Evolutionary conservation across 2,113 vertebrate species (phyloP).

Genomic region (Gymnarchus niloticus): DNA sequence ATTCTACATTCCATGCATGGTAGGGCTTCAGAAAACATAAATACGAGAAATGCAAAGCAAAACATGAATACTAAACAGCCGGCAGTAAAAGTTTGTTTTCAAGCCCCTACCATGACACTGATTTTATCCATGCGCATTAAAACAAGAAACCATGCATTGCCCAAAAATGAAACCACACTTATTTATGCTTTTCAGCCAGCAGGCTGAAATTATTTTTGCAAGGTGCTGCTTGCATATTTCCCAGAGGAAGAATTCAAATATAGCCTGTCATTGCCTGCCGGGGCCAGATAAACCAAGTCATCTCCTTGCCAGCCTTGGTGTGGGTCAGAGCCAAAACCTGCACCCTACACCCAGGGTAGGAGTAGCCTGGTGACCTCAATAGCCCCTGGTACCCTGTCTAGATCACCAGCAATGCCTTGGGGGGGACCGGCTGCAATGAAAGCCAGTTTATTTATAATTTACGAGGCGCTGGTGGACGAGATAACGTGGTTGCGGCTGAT

Average conservation of each 20-base stretch:
- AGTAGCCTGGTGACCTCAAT: slow-evolving; percentile 19
- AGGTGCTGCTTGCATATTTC: neutral
- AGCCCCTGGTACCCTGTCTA: slow-evolving; percentile 28
- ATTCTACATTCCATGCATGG: neutral
- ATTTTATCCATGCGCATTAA: neutral
- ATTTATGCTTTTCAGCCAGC: neutral
- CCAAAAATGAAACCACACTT: neutral
- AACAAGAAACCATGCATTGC: neutral
- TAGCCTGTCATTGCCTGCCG: neutral
- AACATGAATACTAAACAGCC: neutral
- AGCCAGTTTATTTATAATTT: slow-evolving; percentile 60
- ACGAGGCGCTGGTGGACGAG: slow-evolving; percentile 37
- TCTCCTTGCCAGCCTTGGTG: neutral
- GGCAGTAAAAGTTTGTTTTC: neutral
- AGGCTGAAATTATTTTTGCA: neutral
- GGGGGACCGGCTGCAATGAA: slow-evolving; percentile 49
- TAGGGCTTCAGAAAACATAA: neutral
- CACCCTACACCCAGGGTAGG: neutral
- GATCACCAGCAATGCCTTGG: slow-evolving; percentile 37
- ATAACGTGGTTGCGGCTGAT: slow-evolving; percentile 54
- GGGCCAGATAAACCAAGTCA: neutral
- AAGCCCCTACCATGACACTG: neutral
- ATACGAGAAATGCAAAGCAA: neutral
- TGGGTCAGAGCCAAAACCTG: slow-evolving; percentile 3
- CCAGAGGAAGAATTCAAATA: neutral